Evolutionary conservation across 2,888 invertebrate genomes (phyloP), one percentile per base, ranked within the genome.

Genomic region (Eupithecia vulgata): DNA sequence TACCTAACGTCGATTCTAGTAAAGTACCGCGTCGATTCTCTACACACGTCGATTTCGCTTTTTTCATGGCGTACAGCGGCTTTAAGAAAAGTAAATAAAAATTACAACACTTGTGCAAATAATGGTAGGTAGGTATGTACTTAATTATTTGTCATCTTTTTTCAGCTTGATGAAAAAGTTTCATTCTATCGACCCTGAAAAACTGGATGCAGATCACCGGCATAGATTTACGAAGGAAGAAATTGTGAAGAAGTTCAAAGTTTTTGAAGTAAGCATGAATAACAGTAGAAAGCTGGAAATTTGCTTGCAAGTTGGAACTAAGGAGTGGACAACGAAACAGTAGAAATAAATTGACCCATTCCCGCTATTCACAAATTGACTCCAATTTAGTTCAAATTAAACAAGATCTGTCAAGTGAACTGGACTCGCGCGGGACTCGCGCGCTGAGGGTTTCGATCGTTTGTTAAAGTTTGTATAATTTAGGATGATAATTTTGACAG

Each of bases 221-320:
- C 90, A 94, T 75, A 90, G 96, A 81, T 95, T 95, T 86, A 88
- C 89, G 34, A 91, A 87, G 76, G 91, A 95, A 42, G 89, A 93
- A 61, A 92, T 96, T 30, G 87, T 96, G 52, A 92, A 95, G 75
- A 94, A 95, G 76, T 97, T 97, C 90, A 95, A 96, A 8, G 96
- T 96, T 81, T 88, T 97, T 62, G 95, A 95, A 93, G 97, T 96
- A 75, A 64, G 67, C 67, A 34, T 35, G 13, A 52, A 10, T 21
- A 8, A 45, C 45, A 45, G 15, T 45, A 40, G 37, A 37, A 7
- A 7, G 37, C 37, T 7, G 7, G 37, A 17, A 17, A 45, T 17
- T 45, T 45, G 7, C 45, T 45, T 45, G 45, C n/a, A 7, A n/a
- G 48, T 48, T 48, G 4, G 30, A n/a, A 8, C 8, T 8, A 48